Percentiles rank a stretch among this genome's conserved stretches.
phyloP scores from a whole-genome alignment of 2,888 invertebrate genomes.

The Heliconius hortense region DNA sequence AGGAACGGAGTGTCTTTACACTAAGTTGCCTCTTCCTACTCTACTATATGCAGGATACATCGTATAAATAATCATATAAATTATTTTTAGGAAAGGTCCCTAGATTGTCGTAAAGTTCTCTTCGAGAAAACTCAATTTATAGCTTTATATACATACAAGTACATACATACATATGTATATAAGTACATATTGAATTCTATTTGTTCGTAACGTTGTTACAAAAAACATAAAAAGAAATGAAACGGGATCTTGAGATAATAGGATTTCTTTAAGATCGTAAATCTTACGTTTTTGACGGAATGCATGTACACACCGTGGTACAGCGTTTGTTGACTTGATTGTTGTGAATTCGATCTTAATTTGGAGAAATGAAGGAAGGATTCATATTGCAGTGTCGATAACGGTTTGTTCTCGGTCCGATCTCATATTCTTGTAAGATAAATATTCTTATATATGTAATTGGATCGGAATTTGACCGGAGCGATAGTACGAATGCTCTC shows the following conservation, averaged over 20 bases:
- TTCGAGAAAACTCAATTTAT: constrained; percentile 11
- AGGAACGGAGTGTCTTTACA: background rate
- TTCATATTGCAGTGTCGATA: too few relatives aligned
- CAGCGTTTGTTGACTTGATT: background rate
- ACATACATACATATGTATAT: background rate
- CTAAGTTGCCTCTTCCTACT: background rate
- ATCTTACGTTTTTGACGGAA: constrained; percentile 8
- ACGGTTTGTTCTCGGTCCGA: too few relatives aligned
- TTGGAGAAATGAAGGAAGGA: background rate
- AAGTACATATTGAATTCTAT: constrained; percentile 7
- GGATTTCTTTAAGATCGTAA: background rate
- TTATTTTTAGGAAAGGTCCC: background rate
- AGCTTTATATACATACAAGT: background rate
- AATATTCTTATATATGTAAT: too few relatives aligned
- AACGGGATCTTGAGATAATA: constrained; percentile 11
- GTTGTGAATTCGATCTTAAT: background rate
- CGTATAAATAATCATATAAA: background rate
- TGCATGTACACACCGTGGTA: background rate
- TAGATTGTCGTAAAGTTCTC: background rate
- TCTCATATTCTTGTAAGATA: too few relatives aligned
- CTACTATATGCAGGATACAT: background rate
- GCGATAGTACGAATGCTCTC: too few relatives aligned
- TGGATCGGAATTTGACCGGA: too few relatives aligned
- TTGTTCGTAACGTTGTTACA: constrained; percentile 21
- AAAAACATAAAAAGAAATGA: constrained; percentile 19